A percentile compares a stretch with the other conserved stretches of the same genome.
These are phyloP conservation scores for Polydrusus pterygomalis DNA, from an alignment of 2,888 invertebrate species.

Conservation along the genomic window DNA sequence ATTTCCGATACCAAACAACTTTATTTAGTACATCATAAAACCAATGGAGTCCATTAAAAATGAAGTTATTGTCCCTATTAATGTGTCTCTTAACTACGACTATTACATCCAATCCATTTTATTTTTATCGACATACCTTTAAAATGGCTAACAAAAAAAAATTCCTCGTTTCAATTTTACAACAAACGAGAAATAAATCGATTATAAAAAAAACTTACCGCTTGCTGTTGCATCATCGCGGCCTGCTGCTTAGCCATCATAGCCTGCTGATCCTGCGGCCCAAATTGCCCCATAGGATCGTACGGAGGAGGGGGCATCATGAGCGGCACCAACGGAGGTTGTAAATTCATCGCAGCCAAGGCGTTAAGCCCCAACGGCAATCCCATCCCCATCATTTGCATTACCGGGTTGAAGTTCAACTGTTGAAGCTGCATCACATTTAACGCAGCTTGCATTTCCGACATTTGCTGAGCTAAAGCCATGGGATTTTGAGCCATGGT, in stretches of 20 bases:
- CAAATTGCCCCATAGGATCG: constrained; percentile 76
- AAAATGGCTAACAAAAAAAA: constrained; percentile 7
- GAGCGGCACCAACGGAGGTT: constrained; percentile 92
- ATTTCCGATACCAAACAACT: constrained; percentile 38
- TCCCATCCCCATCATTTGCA: constrained; percentile 91
- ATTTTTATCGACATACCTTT: background rate
- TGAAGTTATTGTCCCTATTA: constrained; percentile 6
- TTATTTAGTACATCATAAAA: constrained; percentile 34
- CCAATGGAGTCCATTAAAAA: constrained; percentile 17
- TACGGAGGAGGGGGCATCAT: constrained; percentile 91
- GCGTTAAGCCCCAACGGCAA: constrained; percentile 87
- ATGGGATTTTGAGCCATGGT: constrained; percentile 71
- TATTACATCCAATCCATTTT: too few relatives aligned
- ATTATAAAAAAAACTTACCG: constrained; percentile 71
- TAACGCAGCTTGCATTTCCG: constrained; percentile 89
- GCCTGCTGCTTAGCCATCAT: constrained; percentile 84
- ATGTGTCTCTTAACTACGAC: background rate
- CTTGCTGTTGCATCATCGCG: constrained; percentile 81
- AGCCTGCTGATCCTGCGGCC: constrained; percentile 73
- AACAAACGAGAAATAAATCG: too few relatives aligned
- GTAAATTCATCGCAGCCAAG: constrained; percentile 95
- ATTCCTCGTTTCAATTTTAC: too few relatives aligned
- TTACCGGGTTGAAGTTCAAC: constrained; percentile 89
- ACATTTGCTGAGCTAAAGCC: constrained; percentile 83
- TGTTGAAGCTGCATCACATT: constrained; percentile 89